These are phyloP conservation scores for Calyptommatus sinebrachiatus DNA, from an alignment of 2,113 vertebrate species.

Conservation along the genomic window DNA sequence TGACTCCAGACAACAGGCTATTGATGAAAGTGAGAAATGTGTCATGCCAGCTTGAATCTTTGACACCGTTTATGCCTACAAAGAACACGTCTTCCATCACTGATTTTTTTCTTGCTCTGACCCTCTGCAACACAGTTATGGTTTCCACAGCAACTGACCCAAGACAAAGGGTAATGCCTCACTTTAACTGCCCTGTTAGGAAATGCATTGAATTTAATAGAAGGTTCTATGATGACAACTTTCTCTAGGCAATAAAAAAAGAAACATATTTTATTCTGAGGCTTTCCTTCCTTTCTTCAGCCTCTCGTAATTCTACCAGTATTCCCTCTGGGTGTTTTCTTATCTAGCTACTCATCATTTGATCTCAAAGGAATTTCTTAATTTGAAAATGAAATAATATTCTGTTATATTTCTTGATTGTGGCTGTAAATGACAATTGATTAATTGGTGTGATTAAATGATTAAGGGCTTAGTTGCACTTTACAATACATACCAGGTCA, in stretches of 20 bases:
- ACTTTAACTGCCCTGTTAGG: slow-evolving; percentile 14
- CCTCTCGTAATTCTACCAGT: not conserved
- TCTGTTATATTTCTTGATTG: slow-evolving; percentile 12
- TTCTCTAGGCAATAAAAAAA: slow-evolving; percentile 23
- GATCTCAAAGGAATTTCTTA: not conserved
- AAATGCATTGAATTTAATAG: not conserved
- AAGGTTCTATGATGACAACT: not conserved
- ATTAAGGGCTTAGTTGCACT: not conserved
- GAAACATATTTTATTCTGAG: not conserved
- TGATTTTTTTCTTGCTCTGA: slow-evolving; percentile 92
- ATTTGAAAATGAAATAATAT: slow-evolving; percentile 8
- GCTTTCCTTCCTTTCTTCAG: slow-evolving; percentile 10
- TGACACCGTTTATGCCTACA: slow-evolving; percentile 43
- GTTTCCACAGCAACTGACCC: slow-evolving; percentile 87
- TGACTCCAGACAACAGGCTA: slow-evolving; percentile 85
- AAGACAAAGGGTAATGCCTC: slow-evolving; percentile 82
- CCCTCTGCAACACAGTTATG: slow-evolving; percentile 95
- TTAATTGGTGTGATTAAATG: slow-evolving; percentile 10
- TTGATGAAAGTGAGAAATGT: slow-evolving; percentile 76
- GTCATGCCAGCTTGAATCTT: slow-evolving; percentile 65
- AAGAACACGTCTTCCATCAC: slow-evolving; percentile 65
- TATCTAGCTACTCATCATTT: not conserved
- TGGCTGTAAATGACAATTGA: not conserved
- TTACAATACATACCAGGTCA: not conserved
- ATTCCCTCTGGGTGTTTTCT: not conserved